Conservation (phyloP, 2,113 vertebrate species). For the Eubucco bourcierii region DNA sequence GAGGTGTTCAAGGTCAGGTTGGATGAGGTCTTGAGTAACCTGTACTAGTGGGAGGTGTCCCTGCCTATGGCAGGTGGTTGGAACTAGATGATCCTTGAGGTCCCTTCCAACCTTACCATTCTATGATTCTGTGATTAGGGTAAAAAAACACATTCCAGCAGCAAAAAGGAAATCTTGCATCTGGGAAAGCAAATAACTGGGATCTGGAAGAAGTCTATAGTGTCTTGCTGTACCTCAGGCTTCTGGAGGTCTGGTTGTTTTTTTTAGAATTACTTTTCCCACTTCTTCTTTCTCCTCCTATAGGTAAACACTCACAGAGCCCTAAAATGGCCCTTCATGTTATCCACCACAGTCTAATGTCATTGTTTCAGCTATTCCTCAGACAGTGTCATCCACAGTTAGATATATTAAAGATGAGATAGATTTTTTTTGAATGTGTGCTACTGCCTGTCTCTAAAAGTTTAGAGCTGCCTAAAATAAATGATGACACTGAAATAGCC, state of each 20-base stretch:
- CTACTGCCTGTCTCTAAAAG: background rate
- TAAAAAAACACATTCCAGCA: background rate
- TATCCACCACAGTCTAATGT: background rate
- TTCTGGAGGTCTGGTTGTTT: background rate
- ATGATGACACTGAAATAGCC: background rate
- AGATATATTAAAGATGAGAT: background rate
- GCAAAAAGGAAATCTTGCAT: background rate
- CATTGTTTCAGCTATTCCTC: background rate
- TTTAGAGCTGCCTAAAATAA: background rate
- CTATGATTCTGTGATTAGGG: too few relatives aligned
- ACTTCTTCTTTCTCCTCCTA: background rate
- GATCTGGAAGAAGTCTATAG: background rate
- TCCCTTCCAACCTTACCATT: too few relatives aligned
- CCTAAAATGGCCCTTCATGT: background rate
- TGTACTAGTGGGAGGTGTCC: too few relatives aligned
- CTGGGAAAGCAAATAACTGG: background rate
- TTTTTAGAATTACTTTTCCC: background rate
- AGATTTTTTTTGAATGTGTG: background rate
- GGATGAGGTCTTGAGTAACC: too few relatives aligned
- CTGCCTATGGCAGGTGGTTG: too few relatives aligned
- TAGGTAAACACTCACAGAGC: background rate
- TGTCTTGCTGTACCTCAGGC: background rate
- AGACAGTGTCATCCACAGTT: background rate
- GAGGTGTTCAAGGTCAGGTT: too few relatives aligned
- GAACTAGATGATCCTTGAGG: too few relatives aligned